phyloP scores from a whole-genome alignment of 2,797 vertebrate species.

The Epinephelus malabaricus region DNA sequence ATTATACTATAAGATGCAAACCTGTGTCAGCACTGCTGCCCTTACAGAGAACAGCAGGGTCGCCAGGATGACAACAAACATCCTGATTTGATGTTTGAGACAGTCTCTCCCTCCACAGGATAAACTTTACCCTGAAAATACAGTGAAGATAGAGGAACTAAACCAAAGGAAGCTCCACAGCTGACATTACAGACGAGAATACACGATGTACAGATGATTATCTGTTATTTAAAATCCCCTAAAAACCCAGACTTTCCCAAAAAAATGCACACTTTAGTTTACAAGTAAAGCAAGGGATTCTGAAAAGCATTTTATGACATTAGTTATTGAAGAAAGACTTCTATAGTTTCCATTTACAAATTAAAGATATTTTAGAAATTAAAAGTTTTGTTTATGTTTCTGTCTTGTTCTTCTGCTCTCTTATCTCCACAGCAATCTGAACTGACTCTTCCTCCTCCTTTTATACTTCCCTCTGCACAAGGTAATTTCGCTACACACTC shows the following conservation, averaged over 20 bases:
- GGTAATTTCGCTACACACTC: not conserved
- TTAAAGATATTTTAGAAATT: not conserved
- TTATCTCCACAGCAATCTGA: constrained; percentile 1
- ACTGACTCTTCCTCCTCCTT: constrained; percentile 28
- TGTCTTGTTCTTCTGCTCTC: not conserved
- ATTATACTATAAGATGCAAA: constrained; percentile 9
- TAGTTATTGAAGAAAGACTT: not conserved
- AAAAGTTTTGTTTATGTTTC: not conserved
- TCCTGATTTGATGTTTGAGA: constrained; percentile 20
- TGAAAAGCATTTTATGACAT: not conserved
- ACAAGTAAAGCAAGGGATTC: not conserved
- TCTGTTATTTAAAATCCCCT: no score
- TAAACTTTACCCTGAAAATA: not conserved
- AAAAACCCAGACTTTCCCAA: not conserved
- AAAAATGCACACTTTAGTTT: not conserved
- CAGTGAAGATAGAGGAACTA: constrained; percentile 8
- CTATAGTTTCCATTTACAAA: not conserved
- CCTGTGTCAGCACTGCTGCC: constrained; percentile 29
- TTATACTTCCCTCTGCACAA: constrained; percentile 24
- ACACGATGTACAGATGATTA: not conserved
- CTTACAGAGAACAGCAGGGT: constrained; percentile 37
- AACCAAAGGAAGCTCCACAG: constrained; percentile 1
- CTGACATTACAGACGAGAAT: not conserved
- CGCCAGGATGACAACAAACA: constrained; percentile 55
- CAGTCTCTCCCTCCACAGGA: not conserved